Evolutionary conservation across 2,113 vertebrate genomes (phyloP).

Genomic region (Halcyon malimbica): DNA sequence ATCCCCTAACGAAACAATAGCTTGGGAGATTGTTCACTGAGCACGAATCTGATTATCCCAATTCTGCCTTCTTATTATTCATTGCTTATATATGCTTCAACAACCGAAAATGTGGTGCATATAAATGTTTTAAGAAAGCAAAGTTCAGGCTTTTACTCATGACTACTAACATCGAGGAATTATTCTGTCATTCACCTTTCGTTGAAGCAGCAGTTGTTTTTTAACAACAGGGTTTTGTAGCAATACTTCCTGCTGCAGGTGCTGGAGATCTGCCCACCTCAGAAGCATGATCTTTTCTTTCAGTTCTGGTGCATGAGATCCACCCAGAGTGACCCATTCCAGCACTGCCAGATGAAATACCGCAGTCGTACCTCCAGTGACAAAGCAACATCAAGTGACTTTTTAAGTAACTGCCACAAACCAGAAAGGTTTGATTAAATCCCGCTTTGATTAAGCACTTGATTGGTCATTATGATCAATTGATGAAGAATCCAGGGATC

Average conservation of each 20-base stretch:
- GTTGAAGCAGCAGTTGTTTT: not conserved
- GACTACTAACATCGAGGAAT: not conserved
- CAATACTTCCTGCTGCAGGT: not conserved
- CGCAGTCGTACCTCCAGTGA: not conserved
- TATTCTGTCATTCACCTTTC: not conserved
- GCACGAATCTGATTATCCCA: not conserved
- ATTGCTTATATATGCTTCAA: not conserved
- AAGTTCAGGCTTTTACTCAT: not conserved
- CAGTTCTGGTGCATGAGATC: not conserved
- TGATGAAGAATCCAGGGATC: constrained; percentile 4
- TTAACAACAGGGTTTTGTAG: not conserved
- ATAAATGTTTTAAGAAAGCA: not conserved
- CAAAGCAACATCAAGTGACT: not conserved
- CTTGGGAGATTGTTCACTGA: not conserved
- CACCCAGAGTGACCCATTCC: not conserved
- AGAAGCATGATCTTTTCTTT: not conserved
- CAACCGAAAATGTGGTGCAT: not conserved
- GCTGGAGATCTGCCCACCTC: not conserved
- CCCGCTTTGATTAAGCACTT: constrained; percentile 32
- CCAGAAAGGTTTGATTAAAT: constrained; percentile 17
- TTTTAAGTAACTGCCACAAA: not conserved
- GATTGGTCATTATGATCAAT: not conserved
- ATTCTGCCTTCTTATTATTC: not conserved
- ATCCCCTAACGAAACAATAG: not conserved
- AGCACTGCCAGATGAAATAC: not conserved